Percentiles rank a stretch among this genome's conserved stretches.
Conservation (phyloP, 1,140 invertebrate species). For the Megalonaias nervosa region DNA sequence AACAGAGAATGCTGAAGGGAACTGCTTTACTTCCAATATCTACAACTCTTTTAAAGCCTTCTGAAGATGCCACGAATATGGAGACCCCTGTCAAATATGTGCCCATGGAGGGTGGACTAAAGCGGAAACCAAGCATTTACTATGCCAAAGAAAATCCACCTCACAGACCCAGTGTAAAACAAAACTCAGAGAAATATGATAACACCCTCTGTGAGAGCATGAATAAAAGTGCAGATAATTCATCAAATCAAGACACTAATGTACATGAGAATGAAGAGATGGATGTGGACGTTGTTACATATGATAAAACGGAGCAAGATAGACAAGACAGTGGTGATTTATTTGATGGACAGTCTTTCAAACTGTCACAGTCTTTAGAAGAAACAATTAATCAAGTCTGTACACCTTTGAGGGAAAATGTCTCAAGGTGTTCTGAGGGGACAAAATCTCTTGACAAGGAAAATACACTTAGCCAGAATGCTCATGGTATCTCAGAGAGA, state of each 20-base stretch:
- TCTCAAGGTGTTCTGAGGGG: background rate
- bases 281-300: no score
- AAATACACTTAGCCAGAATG: background rate
- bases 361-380: conserved; percentile 43
- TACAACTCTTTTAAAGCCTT: conserved; percentile 46
- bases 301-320: no score
- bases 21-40: conserved; percentile 49
- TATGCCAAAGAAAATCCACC: conserved; percentile 21
- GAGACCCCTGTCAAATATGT: background rate
- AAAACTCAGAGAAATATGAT: no score
- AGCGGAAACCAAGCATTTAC: conserved; percentile 43
- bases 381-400: conserved; percentile 48
- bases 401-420: conserved; percentile 39
- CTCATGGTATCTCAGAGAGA: background rate
- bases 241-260: no score
- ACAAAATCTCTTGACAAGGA: conserved; percentile 7
- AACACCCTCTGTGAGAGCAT: no score
- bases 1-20: conserved; percentile 29
- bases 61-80: conserved; percentile 25
- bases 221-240: no score
- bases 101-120: conserved; percentile 18
- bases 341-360: conserved; percentile 10
- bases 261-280: no score
- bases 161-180: no score
- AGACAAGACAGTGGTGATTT: conserved; percentile 1